phyloP scores from a whole-genome alignment of 2,113 vertebrate genomes.

The Labrus mixtus region DNA sequence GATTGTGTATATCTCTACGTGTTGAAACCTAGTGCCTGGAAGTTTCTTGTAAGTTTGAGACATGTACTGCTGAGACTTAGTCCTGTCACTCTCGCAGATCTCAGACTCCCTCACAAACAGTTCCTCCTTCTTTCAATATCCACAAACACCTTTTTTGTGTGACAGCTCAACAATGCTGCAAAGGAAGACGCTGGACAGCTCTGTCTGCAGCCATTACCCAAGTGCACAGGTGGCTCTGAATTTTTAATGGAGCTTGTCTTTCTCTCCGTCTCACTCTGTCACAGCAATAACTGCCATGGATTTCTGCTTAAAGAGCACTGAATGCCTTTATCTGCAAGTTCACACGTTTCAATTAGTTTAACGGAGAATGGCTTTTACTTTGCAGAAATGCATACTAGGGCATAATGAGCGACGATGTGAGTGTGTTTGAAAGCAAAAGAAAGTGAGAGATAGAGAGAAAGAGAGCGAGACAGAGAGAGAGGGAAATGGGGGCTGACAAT shows the following conservation, averaged over 20 bases:
- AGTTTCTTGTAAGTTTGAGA: not conserved
- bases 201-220: slow-evolving; percentile 42
- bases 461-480: not conserved
- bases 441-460: not conserved
- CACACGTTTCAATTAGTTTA: slow-evolving; percentile 44
- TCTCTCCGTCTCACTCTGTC: slow-evolving; percentile 13
- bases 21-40: no score
- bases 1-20: no score
- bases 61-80: not conserved
- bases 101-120: not conserved
- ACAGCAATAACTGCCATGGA: slow-evolving; percentile 49
- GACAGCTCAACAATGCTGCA: slow-evolving; percentile 41
- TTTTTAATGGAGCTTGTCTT: slow-evolving; percentile 36
- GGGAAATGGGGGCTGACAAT: slow-evolving; percentile 28
- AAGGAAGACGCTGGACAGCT: slow-evolving; percentile 11
- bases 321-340: slow-evolving; percentile 33
- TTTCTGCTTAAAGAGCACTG: slow-evolving; percentile 44
- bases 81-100: slow-evolving; percentile 19
- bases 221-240: slow-evolving; percentile 38
- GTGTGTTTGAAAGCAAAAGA: not conserved
- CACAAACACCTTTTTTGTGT: slow-evolving; percentile 14
- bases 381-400: slow-evolving; percentile 24
- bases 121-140: slow-evolving; percentile 1
- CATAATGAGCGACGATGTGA: slow-evolving; percentile 11
- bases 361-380: slow-evolving; percentile 15